Base-by-base conservation (phyloP, 2,888 invertebrate species). In the Zygothrica quintamaculata region DNA sequence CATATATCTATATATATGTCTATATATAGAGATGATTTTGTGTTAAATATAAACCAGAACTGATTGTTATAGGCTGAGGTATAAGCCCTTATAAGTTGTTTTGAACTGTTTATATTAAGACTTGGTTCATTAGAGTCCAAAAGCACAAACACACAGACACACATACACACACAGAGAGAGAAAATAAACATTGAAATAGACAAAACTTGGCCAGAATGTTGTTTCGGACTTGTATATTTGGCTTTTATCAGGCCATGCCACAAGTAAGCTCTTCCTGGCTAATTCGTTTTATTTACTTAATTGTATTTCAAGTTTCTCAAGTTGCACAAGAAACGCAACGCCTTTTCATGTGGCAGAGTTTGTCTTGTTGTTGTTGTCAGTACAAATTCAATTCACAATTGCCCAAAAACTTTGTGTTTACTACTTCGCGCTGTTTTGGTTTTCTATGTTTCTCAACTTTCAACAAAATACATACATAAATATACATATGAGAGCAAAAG, bases 331-430 rank as follows among this genome's bases (percentile, higher is more conserved):
- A 9, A 6, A 36, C 12, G 6, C 12, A 5, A 34, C 4, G 9
- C 7, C 3, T 13, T 13, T 12, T 12, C 36, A 33, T 29, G 1
- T 29, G 29, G 36, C 12, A 12, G 7, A 7, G 9, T 53, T 26
- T 47, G 33, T 53, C 25, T 34, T 15, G 70, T 37, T n/a, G n/a
- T n/a, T n/a, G n/a, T n/a, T n/a, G n/a, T n/a, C n/a, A 57, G 57
- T 53, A 58, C 62, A 58, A 74, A 74, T 71, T 58, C 71, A 56
- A 69, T 64, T 71, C 74, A 74, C 74, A 69, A 71, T 82, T 71
- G 75, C 65, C 65, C 57, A 39, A 62, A 82, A 85, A 85, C 71
- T 79, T 85, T 81, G 44, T 71, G 64, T 60, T 74, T 76, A 60
- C 69, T 44, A 60, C 47, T 70, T 81, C 53, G 56, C 71, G 46